These are phyloP conservation scores for Drosophila planitibia DNA, from an alignment of 2,888 invertebrate genomes.

Conservation along the genomic window DNA sequence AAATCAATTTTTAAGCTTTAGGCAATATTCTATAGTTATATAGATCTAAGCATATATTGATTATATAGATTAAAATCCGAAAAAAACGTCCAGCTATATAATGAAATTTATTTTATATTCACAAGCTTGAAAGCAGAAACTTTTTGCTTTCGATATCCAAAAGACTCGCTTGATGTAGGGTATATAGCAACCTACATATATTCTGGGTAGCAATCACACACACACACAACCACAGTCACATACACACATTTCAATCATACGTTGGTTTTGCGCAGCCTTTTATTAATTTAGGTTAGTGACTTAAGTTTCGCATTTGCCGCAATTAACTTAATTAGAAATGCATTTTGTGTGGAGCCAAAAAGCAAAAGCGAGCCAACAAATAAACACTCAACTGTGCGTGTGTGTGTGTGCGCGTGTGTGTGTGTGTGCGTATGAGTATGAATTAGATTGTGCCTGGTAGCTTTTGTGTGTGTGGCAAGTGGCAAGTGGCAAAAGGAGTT, in stretches of 20 bases:
- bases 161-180: constrained; percentile 20
- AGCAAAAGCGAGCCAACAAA: constrained; percentile 36
- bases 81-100: neutral
- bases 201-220: constrained; percentile 26
- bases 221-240: constrained; percentile 11
- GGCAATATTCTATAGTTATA: neutral
- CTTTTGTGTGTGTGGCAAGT: constrained; percentile 13
- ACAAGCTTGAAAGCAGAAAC: neutral
- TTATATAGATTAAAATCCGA: neutral
- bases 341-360: constrained; percentile 64
- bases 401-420: constrained; percentile 4
- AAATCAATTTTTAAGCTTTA: neutral
- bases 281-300: constrained; percentile 80
- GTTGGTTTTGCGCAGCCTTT: constrained; percentile 50
- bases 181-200: constrained; percentile 19
- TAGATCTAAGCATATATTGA: neutral
- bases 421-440: constrained; percentile 16
- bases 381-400: constrained; percentile 26
- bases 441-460: constrained; percentile 21
- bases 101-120: neutral
- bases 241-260: constrained; percentile 17
- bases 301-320: constrained; percentile 81
- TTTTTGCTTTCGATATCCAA: neutral
- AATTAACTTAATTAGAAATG: constrained; percentile 83
- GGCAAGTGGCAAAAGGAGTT: constrained; percentile 45